Base-by-base conservation (phyloP, 2,113 vertebrate genomes). In the Pteropus alecto region DNA sequence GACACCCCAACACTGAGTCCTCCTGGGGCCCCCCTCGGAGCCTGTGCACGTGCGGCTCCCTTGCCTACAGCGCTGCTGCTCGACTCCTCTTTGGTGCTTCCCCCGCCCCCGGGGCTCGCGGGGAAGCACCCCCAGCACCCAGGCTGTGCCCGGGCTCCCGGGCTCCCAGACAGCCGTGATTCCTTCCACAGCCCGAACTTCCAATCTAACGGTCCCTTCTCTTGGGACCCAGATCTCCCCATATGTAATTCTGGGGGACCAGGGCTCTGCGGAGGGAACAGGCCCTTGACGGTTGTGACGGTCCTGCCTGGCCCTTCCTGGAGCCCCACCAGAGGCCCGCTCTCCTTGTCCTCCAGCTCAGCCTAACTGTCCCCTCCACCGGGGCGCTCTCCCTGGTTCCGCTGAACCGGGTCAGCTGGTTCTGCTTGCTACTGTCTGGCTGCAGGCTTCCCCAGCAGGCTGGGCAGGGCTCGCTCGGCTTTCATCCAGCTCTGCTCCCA, bases 371-470 rank as follows among this genome's bases (percentile, higher is more conserved):
- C 9, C 26, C 30, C n/a, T 48, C 77, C 30, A 63, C 63, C 6
- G 15, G 65, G 82, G 48, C 0, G 2, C 3, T 35, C 61, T 68
- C 38, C 60, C 9, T 22, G 43, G n/a, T n/a, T 43, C 71, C 5
- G 0, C 58, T 1, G 2, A 13, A 43, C 41, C 1, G 12, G 30
- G 13, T 22, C 28, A 82, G 81, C 76, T 58, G 0, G 0, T 43
- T 74, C 65, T 4, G 1, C 30, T 10, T 60, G 19, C 13, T 30
- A 3, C n/a, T 56, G 4, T 13, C 56, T 28, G 48, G 48, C 6
- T 43, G 33, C 10, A 2, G 74, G 74, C 84, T 22, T 33, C 13
- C 56, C 65, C 5, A 60, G 70, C 2, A 24, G 61, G 26, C 54
- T 5, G 5, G 10, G 60, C 51, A 9, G n/a, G 30, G 41, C 12